Percentiles rank a stretch among this genome's conserved stretches.
These are phyloP conservation scores for Aphelenchoides besseyi DNA, from an alignment of 1,140 invertebrate genomes.

Conservation along the genomic window DNA sequence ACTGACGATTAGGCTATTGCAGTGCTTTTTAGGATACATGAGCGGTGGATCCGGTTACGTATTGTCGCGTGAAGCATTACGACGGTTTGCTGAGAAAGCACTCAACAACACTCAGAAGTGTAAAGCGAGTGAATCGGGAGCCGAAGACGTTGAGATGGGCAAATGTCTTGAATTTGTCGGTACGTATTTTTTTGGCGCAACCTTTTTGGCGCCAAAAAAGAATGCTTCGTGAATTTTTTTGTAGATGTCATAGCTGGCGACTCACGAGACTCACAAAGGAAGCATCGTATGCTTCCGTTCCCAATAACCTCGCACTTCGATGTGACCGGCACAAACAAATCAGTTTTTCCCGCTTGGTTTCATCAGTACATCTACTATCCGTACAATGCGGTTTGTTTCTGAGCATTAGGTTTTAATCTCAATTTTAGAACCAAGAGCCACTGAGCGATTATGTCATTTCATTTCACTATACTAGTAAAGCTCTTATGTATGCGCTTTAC, in stretches of 20 bases:
- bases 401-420: background rate
- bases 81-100: conserved; percentile 41
- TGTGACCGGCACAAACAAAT: background rate
- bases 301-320: background rate
- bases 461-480: conserved; percentile 39
- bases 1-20: too few species aligned
- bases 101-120: conserved; percentile 71
- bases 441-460: conserved; percentile 43
- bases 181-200: too few species aligned
- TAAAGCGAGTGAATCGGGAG: conserved; percentile 71
- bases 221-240: too few species aligned
- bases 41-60: conserved; percentile 72
- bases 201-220: too few species aligned
- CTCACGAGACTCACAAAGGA: background rate
- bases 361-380: conserved; percentile 8
- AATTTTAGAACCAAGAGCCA: conserved; percentile 23
- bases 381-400: conserved; percentile 5
- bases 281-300: conserved; percentile 6
- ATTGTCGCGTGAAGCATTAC: conserved; percentile 61
- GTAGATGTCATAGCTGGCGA: conserved; percentile 4
- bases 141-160: conserved; percentile 87
- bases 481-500: conserved; percentile 39
- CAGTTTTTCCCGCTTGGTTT: background rate
- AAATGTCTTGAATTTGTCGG: conserved; percentile 52
- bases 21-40: conserved; percentile 71